Conservation (phyloP, 2,888 invertebrate genomes). For the Epirrhoe alternata region DNA sequence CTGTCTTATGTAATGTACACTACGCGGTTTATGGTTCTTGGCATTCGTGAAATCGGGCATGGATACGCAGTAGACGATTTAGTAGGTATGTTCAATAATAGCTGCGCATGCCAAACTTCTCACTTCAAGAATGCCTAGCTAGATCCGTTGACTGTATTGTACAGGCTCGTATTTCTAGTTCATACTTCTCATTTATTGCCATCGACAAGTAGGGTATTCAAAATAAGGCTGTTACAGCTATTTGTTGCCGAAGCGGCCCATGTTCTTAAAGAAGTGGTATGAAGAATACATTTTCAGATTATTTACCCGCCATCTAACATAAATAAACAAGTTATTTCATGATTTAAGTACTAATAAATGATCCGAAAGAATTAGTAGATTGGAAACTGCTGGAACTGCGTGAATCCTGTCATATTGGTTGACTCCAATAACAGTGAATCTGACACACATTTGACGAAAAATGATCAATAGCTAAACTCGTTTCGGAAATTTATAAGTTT, state of each 20-base stretch:
- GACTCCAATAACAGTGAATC: too few species aligned
- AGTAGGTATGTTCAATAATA: too few species aligned
- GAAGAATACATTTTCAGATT: slow-evolving; percentile 39
- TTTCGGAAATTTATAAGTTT: too few species aligned
- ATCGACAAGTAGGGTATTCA: not conserved
- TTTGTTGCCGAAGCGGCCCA: not conserved
- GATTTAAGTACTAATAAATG: slow-evolving; percentile 1
- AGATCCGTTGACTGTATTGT: not conserved
- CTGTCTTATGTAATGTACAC: not conserved
- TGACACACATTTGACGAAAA: too few species aligned
- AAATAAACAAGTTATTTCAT: slow-evolving; percentile 27
- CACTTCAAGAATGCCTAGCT: too few species aligned
- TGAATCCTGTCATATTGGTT: not conserved
- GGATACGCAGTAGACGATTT: too few species aligned
- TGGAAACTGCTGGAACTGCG: not conserved
- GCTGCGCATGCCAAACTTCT: too few species aligned
- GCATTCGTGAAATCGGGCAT: too few species aligned
- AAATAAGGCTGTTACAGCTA: not conserved
- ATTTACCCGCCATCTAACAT: slow-evolving; percentile 15
- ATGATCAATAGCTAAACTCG: too few species aligned
- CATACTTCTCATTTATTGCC: not conserved
- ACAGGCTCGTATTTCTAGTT: not conserved
- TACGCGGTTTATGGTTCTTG: too few species aligned
- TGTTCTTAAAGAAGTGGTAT: slow-evolving; percentile 10
- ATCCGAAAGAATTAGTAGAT: not conserved